These are phyloP conservation scores for Cervus canadensis DNA, from an alignment of 2,113 vertebrate genomes.

Conservation along the genomic window DNA sequence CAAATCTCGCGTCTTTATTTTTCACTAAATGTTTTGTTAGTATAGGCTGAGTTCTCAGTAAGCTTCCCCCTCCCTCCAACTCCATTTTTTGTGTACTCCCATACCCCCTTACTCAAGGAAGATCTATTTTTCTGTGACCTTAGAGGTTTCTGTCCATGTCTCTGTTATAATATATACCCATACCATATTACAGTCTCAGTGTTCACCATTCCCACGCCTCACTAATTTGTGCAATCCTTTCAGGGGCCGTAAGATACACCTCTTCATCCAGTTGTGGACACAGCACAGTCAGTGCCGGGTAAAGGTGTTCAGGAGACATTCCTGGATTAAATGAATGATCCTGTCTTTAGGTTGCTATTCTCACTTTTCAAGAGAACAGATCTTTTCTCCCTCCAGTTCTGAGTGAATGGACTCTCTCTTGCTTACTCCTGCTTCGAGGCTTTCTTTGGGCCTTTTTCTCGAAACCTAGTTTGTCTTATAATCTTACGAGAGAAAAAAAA, in stretches of 20 bases:
- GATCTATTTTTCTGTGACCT: background rate
- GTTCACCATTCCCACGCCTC: background rate
- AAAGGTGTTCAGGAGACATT: background rate
- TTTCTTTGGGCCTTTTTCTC: background rate
- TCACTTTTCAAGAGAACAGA: background rate
- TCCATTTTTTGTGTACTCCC: background rate
- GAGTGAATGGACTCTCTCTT: background rate
- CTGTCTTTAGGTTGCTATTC: background rate
- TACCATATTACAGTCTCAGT: background rate
- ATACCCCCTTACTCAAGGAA: background rate
- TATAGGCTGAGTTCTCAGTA: background rate
- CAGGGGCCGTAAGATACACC: background rate
- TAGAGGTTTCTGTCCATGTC: background rate
- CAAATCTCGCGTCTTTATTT: background rate
- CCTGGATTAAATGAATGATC: background rate
- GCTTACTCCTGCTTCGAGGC: background rate
- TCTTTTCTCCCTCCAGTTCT: background rate
- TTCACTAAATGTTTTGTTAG: background rate
- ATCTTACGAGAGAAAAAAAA: background rate
- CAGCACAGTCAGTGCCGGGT: background rate
- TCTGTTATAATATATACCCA: background rate
- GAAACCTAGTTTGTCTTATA: background rate
- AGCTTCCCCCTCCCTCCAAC: background rate
- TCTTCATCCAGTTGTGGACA: background rate
- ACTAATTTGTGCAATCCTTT: background rate